Conservation (phyloP, 2,113 vertebrate genomes). For the Larimichthys polyactis region DNA sequence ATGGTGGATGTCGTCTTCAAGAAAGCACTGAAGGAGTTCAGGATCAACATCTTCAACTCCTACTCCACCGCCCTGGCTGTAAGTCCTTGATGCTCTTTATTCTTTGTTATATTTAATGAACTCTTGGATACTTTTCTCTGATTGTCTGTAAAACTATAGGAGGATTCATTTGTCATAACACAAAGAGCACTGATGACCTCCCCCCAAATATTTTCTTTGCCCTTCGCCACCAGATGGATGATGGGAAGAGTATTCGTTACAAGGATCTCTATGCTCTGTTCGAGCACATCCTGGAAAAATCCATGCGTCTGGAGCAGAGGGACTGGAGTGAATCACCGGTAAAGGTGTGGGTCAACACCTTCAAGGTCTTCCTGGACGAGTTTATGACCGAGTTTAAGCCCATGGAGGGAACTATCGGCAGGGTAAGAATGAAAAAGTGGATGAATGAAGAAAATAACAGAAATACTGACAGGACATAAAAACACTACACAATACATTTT, state of each 20-base stretch:
- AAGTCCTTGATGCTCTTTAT: conserved; percentile 63
- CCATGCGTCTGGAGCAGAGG: conserved; percentile 93
- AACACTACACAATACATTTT: background rate
- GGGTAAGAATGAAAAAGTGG: conserved; percentile 82
- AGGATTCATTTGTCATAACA: background rate
- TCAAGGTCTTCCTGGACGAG: conserved; percentile 98
- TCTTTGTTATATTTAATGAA: background rate
- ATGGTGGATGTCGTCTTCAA: conserved; percentile 97
- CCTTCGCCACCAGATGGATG: conserved; percentile 87
- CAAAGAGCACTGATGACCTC: background rate
- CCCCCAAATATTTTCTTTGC: background rate
- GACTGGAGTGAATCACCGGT: conserved; percentile 97
- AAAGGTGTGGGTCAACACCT: conserved; percentile 98
- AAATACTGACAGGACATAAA: background rate
- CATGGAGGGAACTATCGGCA: conserved; percentile 85
- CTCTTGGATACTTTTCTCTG: background rate
- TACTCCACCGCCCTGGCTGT: conserved; percentile 94
- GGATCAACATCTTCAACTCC: conserved; percentile 97
- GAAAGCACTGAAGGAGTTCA: conserved; percentile 96
- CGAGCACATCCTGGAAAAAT: conserved; percentile 98
- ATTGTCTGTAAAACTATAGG: background rate
- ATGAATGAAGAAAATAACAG: background rate
- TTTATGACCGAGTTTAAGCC: conserved; percentile 96
- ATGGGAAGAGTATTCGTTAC: conserved; percentile 96
- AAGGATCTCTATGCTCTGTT: conserved; percentile 96